Evolutionary conservation across 2,113 vertebrate species (phyloP).

Genomic region (Myiozetetes cayanensis): DNA sequence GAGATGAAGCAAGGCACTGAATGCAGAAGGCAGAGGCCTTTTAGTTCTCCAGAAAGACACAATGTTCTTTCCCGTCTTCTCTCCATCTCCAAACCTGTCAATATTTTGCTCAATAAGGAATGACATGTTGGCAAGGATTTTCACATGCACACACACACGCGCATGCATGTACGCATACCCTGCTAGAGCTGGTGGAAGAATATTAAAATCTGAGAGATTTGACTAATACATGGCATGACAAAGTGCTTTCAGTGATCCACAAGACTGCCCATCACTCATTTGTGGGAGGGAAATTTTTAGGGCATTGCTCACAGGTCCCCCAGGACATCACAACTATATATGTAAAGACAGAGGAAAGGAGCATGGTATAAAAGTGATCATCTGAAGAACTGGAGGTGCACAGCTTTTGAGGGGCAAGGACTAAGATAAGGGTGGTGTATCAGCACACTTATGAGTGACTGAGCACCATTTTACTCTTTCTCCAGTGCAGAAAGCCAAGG

Average conservation of each 20-base stretch:
- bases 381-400: background rate
- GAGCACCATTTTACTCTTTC: background rate
- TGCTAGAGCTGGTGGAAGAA: background rate
- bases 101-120: constrained; percentile 31
- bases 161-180: background rate
- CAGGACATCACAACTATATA: background rate
- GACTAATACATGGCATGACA: background rate
- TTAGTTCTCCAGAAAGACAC: constrained; percentile 5
- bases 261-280: background rate
- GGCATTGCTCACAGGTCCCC: background rate
- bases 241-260: background rate
- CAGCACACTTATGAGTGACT: background rate
- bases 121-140: constrained; percentile 15
- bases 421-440: background rate
- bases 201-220: background rate
- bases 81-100: constrained; percentile 29
- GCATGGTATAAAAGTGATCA: background rate
- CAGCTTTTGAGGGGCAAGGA: background rate
- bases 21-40: background rate
- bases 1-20: background rate
- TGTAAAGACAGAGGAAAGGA: background rate
- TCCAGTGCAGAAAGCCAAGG: background rate
- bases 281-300: background rate
- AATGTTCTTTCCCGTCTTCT: background rate
- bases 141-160: background rate